These are phyloP conservation scores for Cabera pusaria DNA, from an alignment of 2,888 invertebrate genomes.

Conservation along the genomic window DNA sequence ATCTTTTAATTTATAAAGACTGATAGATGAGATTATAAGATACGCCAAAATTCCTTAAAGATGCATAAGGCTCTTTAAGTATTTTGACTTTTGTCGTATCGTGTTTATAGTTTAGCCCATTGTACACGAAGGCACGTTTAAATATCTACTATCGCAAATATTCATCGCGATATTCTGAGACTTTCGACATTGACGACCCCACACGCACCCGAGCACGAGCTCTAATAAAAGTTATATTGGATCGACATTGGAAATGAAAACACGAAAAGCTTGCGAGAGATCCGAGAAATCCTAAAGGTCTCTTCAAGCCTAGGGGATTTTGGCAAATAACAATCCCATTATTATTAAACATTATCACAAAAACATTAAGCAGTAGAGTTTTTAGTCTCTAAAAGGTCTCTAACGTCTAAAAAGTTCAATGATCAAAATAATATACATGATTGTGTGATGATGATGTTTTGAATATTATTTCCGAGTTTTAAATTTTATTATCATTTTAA, in stretches of 20 bases:
- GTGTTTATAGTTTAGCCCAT: background rate
- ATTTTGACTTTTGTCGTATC: no score
- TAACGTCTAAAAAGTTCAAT: no score
- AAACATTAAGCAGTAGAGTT: no score
- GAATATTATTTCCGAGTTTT: no score
- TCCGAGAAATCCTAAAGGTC: slow-evolving; percentile 28
- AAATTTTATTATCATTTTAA: no score
- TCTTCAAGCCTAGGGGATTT: slow-evolving; percentile 16
- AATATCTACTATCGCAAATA: slow-evolving; percentile 4
- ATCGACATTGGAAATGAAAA: slow-evolving; percentile 27
- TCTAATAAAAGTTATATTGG: slow-evolving; percentile 47
- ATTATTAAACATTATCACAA: slow-evolving; percentile 1
- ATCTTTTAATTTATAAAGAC: no score
- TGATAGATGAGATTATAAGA: no score
- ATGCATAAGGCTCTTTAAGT: no score
- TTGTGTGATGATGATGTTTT: no score
- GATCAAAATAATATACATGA: no score
- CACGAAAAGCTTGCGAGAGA: slow-evolving; percentile 35
- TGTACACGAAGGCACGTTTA: background rate
- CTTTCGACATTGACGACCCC: slow-evolving; percentile 43
- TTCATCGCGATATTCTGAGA: slow-evolving; percentile 6
- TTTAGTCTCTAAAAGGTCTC: no score
- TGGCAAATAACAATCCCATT: slow-evolving; percentile 10
- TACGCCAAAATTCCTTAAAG: no score
- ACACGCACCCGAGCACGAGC: slow-evolving; percentile 28